These are phyloP conservation scores for Epirrhoe tristata DNA, from an alignment of 2,888 invertebrate genomes.

Conservation along the genomic window DNA sequence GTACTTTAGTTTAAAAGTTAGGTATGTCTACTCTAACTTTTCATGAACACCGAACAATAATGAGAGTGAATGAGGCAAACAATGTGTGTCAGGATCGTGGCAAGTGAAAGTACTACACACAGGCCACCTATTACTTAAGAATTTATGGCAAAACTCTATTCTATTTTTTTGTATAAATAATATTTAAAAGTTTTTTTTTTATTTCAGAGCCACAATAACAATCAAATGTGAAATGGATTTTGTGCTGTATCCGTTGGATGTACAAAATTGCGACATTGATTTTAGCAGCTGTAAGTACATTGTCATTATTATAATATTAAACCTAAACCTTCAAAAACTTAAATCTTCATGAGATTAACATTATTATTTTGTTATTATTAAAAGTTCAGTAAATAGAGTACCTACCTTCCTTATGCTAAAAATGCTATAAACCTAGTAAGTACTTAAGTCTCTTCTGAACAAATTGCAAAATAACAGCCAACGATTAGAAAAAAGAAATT, in stretches of 20 bases:
- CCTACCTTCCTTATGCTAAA: too few relatives aligned
- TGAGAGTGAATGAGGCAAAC: too few relatives aligned
- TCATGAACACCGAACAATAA: too few relatives aligned
- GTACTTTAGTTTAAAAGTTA: too few relatives aligned
- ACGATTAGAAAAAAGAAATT: neutral
- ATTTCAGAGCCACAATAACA: conserved; percentile 86
- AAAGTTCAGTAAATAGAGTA: neutral
- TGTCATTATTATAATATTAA: conserved; percentile 19
- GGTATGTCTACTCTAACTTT: too few relatives aligned
- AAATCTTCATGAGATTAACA: neutral
- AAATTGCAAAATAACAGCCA: neutral
- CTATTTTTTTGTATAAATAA: neutral
- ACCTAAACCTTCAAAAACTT: too few relatives aligned
- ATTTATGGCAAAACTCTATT: neutral
- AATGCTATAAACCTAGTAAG: neutral
- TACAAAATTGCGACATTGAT: conserved; percentile 87
- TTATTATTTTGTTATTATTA: neutral
- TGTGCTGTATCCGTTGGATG: conserved; percentile 87
- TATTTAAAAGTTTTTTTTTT: conserved; percentile 25
- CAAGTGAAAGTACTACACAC: too few relatives aligned
- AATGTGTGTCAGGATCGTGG: too few relatives aligned
- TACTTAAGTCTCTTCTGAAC: too few relatives aligned
- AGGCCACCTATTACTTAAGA: too few relatives aligned
- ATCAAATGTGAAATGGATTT: conserved; percentile 89
- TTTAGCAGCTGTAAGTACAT: conserved; percentile 87